Conservation (phyloP, 1,140 invertebrate genomes). For the Agrilus planipennis region DNA sequence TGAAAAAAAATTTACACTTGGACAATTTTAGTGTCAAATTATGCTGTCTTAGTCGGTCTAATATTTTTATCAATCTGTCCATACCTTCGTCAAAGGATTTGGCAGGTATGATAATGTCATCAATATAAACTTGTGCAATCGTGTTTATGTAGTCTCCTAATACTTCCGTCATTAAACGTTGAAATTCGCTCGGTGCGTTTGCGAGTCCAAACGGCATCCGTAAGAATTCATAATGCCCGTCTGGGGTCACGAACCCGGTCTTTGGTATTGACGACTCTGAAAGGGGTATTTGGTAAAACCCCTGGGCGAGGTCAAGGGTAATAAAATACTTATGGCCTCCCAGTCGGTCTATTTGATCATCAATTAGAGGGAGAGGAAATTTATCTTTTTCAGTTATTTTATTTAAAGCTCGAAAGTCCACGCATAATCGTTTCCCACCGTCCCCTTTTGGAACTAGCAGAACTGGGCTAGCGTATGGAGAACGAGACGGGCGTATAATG, state of each 20-base stretch:
- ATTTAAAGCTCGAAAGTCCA: slow-evolving; percentile 38
- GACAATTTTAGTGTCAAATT: slow-evolving; percentile 8
- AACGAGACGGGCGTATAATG: slow-evolving; percentile 20
- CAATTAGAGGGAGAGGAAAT: slow-evolving; percentile 14
- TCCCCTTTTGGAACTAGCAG: slow-evolving; percentile 26
- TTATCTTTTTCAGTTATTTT: slow-evolving; percentile 15
- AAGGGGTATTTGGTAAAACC: slow-evolving; percentile 19
- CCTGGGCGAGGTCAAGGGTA: slow-evolving; percentile 15
- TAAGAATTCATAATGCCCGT: slow-evolving; percentile 33
- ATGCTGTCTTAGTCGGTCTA: slow-evolving; percentile 9
- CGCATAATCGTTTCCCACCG: slow-evolving; percentile 22
- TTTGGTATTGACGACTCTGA: slow-evolving; percentile 26
- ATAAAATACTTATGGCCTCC: slow-evolving; percentile 13
- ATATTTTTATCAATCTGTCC: slow-evolving; percentile 12
- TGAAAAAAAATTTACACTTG: slow-evolving; percentile 5
- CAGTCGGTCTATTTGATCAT: slow-evolving; percentile 8
- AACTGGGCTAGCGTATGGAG: slow-evolving; percentile 21
- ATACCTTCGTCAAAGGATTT: slow-evolving; percentile 15
- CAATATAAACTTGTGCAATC: slow-evolving; percentile 18
- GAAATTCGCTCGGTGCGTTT: slow-evolving; percentile 26
- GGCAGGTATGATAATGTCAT: slow-evolving; percentile 19
- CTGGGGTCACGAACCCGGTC: slow-evolving; percentile 33
- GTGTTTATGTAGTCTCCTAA: slow-evolving; percentile 18
- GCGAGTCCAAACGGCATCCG: slow-evolving; percentile 32
- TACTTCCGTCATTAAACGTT: slow-evolving; percentile 20